Evolutionary conservation across 2,113 vertebrate genomes (phyloP).

Genomic region (Seriola rivoliana): DNA sequence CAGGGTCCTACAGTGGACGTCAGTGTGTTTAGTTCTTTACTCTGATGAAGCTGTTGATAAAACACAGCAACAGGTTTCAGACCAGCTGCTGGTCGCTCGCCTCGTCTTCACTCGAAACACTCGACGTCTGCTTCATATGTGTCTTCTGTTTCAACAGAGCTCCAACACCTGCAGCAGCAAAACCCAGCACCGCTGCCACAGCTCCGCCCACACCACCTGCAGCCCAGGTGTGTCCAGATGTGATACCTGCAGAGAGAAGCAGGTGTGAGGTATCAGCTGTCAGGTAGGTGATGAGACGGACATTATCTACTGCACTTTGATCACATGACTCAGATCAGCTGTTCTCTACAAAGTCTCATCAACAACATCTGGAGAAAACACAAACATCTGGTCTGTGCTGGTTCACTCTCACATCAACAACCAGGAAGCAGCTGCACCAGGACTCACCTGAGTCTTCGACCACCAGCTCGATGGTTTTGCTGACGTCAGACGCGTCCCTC

Average conservation of each 20-base stretch:
- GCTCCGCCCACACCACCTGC: too few species aligned
- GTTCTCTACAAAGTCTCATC: slow-evolving; percentile 1
- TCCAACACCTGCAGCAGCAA: too few species aligned
- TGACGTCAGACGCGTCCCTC: neutral
- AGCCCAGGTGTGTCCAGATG: too few species aligned
- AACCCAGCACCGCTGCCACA: too few species aligned
- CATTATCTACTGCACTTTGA: neutral
- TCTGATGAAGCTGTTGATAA: too few species aligned
- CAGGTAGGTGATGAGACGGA: neutral
- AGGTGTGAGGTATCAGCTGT: neutral
- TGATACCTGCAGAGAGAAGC: neutral
- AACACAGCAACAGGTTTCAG: too few species aligned
- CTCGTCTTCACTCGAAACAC: too few species aligned
- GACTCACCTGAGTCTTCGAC: neutral
- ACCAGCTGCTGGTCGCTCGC: too few species aligned
- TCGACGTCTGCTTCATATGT: too few species aligned
- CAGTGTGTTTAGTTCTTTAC: too few species aligned
- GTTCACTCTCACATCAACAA: neutral
- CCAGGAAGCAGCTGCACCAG: neutral
- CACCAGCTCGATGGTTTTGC: neutral
- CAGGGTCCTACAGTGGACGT: too few species aligned
- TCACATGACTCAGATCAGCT: neutral
- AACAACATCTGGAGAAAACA: neutral
- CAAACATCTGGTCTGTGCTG: neutral
- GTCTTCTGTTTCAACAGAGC: too few species aligned